Evolutionary conservation across 2,797 vertebrate genomes (phyloP), one percentile per base, ranked within the genome.

Genomic region (Florisuga fusca): DNA sequence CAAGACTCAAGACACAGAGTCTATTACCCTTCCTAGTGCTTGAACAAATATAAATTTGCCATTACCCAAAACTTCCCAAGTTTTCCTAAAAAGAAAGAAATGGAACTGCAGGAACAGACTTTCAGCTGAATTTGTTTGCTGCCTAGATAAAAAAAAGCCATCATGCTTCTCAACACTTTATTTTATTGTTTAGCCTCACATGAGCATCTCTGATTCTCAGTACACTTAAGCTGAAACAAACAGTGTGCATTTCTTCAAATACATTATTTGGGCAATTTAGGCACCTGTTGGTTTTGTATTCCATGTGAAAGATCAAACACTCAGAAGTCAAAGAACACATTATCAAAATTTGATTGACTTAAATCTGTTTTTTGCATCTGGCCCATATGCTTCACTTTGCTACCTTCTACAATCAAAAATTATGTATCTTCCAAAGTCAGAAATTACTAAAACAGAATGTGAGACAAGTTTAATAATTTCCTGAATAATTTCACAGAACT

Each of bases 351-450:
- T 38, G 63, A 29, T 26, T 64, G 22, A 31, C 20, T 54, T 29
- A 21, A 7, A 2, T 26, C 10, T 43, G 10, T 16, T 58, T 77
- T 79, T n/a, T 48, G 3, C 58, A 22, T 29, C 36, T 18, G 75
- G 15, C 4, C 54, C 12, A 26, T 26, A 45, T 6, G 15, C 1
- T 17, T 53, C 16, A 72, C 21, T 4, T 78, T 51, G 81, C 1
- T 31, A 33, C 5, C 7, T 84, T 67, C 25, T 23, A 53, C 9
- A 84, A 67, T 9, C 2, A 63, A 62, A 91, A 69, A 22, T 1
- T 12, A 1, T 1, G 7, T 11, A 7, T 29, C 15, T 41, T 41
- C 23, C 34, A n/a, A 38, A 62, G 2, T 6, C 34, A 71, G n/a
- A 43, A 10, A n/a, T 51, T 63, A 67, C 38, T 53, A 20, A 6